Evolutionary conservation across 2,797 vertebrate species (phyloP).

Genomic region (Anableps anableps): DNA sequence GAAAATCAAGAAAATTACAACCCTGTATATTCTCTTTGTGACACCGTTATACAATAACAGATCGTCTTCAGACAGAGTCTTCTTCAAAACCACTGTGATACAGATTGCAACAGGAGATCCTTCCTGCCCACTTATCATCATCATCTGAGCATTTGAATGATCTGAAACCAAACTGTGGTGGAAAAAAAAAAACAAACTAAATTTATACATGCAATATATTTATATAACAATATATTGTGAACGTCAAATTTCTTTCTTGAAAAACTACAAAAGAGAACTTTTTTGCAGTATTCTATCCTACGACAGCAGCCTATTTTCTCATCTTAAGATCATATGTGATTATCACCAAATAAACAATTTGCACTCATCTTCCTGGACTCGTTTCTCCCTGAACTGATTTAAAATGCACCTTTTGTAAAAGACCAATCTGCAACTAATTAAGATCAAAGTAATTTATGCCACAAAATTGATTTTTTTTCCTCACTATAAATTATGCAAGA

Average conservation of each 20-base stretch:
- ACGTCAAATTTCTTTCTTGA: background rate
- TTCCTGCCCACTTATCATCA: no score
- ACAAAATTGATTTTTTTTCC: conserved; percentile 75
- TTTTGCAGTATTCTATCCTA: background rate
- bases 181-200: background rate
- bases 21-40: background rate
- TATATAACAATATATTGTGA: background rate
- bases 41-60: background rate
- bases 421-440: conserved; percentile 77
- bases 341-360: conserved; percentile 37
- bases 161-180: background rate
- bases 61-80: background rate
- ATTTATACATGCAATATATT: background rate
- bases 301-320: conserved; percentile 31
- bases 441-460: conserved; percentile 76
- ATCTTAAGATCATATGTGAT: conserved; percentile 28
- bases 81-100: background rate
- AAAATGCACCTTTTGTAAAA: conserved; percentile 70
- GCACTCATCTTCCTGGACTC: background rate
- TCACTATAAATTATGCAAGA: conserved; percentile 74
- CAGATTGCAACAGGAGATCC: background rate
- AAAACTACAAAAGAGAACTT: background rate
- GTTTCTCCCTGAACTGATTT: conserved; percentile 58
- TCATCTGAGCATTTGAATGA: background rate
- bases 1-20: background rate